Evolutionary conservation across 2,797 vertebrate genomes (phyloP), one percentile per base, ranked within the genome.

Genomic region (Xenentodon cancila): DNA sequence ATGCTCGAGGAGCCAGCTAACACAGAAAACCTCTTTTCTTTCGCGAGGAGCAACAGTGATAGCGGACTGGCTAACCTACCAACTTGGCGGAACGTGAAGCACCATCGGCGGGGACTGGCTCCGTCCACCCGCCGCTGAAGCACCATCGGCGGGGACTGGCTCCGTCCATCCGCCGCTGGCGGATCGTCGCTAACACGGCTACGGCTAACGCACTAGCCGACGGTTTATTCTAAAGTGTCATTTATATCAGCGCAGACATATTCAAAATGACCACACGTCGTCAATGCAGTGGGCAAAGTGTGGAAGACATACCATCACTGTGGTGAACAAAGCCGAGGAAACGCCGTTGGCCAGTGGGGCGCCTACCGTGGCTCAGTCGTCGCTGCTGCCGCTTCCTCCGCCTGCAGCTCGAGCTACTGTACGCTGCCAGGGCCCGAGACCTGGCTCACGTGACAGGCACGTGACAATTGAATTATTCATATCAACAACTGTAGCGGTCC

Each of bases 381-480:
- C 7, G 19, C 61, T 46, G 48, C 44, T 58, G 53, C 60, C 49
- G 62, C 72, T 77, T 70, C 72, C 64, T 77, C 75, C 61, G 74
- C 68, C 80, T 37, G 64, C 86, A 80, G 77, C 66, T 68, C 57
- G 65, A 52, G 64, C 71, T 73, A 45, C 84, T 85, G 70, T 34
- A 60, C 60, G 51, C 81, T 71, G 83, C 69, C 79, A 84, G 90
- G 91, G 90, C 90, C 92, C 77, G 27, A 52, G 68, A 80, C 78
- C 76, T 27, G 69, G 0, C 71, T 88, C 92, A 94, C 91, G 89
- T 93, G 91, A 91, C 54, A 4, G 20, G n/a, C 90, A 92, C 84
- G 88, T 92, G 91, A 92, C 0, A 34, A 17, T 42, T 67, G 44
- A 74, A 75, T 73, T 16, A 71, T 59, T 70, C 62, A 56, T 19